Base-by-base conservation (phyloP, 2,888 invertebrate genomes). In the Nymphalis urticae region DNA sequence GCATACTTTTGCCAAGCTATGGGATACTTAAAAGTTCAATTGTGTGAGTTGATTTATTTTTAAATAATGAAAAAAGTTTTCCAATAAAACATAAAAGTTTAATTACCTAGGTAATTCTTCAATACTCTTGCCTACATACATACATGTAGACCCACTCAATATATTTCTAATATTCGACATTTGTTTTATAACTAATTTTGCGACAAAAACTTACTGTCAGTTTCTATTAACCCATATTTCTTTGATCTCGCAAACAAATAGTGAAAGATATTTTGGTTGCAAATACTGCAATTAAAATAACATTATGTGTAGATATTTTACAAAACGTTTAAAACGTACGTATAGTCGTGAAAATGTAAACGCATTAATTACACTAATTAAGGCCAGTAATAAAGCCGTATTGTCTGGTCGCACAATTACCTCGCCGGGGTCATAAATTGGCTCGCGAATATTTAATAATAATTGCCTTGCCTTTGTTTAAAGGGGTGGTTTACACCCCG, bases 381-480 rank as follows among this genome's bases (percentile, higher is more conserved):
- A 80, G 77, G 73, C 48, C 73, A 69, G 79, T 77, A 85, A 85
- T 75, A 75, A 76, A 76, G 73, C 76, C 73, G 76, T 76, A 79
- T 82, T 82, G 81, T 81, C 80, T 79, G 76, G 77, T 79, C 75
- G 81, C 81, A 84, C 86, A 87, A 88, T 88, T 83, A 82, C 81
- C 78, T 75, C 79, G 82, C 67, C 32, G 56, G 74, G 74, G 77
- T 76, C 77, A 77, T 82, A 81, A 83, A 84, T 82, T 81, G 80
- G 73, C 73, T 77, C 73, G 77, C 78, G 82, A 84, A 83, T 85
- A 84, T 85, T 85, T 85, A 84, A 85, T 85, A 85, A 85, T 85
- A 88, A 87, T 92, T 90, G 90, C 87, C 87, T 88, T 84, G 85
- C 83, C 90, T 90, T 91, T 91, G 91, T 90, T 91, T 89, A 90